phyloP scores from a whole-genome alignment of 1,140 invertebrate species.

The Andricus grossulariae region DNA sequence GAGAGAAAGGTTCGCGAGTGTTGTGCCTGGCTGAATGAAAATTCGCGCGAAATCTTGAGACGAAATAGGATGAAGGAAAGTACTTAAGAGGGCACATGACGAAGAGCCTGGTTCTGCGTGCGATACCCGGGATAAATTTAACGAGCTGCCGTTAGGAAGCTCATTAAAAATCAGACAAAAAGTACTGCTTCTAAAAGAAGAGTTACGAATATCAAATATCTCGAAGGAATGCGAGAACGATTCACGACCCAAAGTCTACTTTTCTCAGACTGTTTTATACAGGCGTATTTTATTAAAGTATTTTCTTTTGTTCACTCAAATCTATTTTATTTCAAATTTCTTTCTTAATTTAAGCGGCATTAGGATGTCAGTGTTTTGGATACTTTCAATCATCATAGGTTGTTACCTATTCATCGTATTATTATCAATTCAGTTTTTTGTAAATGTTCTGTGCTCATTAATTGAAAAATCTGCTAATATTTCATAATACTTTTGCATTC shows the following conservation, averaged over 20 bases:
- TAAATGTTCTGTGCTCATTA: no score
- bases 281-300: no score
- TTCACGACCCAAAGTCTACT: neutral
- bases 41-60: conserved; percentile 6
- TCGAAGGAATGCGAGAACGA: conserved; percentile 3
- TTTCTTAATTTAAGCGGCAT: no score
- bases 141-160: conserved; percentile 31
- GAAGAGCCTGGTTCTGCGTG: conserved; percentile 22
- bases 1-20: conserved; percentile 4
- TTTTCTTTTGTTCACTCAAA: no score
- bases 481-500: no score
- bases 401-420: no score
- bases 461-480: no score
- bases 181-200: conserved; percentile 27
- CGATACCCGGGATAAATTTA: conserved; percentile 27
- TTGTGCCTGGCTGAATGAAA: conserved; percentile 9
- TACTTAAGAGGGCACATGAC: conserved; percentile 10
- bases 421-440: no score
- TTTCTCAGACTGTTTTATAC: no score
- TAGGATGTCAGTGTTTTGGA: no score
- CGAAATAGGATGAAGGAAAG: conserved; percentile 24
- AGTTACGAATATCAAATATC: conserved; percentile 31
- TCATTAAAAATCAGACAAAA: conserved; percentile 28
- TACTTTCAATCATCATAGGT: no score
- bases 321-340: no score